Evolutionary conservation across 1,140 invertebrate species (phyloP).

Genomic region (Caenorhabditis tropicalis): DNA sequence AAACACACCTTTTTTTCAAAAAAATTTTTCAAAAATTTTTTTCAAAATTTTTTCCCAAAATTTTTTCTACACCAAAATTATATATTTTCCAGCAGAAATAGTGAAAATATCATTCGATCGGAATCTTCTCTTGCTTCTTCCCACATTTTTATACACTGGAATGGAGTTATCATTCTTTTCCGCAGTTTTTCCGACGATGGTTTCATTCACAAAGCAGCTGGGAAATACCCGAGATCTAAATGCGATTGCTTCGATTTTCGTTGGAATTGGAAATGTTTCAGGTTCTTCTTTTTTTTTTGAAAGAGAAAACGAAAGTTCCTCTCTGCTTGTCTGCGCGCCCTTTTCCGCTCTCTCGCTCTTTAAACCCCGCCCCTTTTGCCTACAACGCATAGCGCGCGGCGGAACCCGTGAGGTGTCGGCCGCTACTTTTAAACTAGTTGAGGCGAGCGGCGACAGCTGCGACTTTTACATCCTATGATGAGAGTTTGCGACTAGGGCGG

Average conservation of each 20-base stretch:
- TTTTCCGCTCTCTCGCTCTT: background rate
- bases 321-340: background rate
- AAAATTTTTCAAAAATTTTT: no score
- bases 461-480: conserved; percentile 29
- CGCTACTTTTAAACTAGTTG: background rate
- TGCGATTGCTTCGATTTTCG: background rate
- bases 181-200: background rate
- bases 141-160: conserved; percentile 16
- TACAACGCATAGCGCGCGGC: background rate
- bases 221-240: conserved; percentile 6
- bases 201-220: background rate
- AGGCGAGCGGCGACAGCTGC: background rate
- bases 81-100: background rate
- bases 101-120: conserved; percentile 10
- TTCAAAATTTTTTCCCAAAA: no score
- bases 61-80: background rate
- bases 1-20: no score
- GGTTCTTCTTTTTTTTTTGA: background rate
- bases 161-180: conserved; percentile 18
- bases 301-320: no score
- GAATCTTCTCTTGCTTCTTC: background rate
- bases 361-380: background rate
- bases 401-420: conserved; percentile 16
- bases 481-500: conserved; percentile 40
- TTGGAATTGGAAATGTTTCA: conserved; percentile 16